Conservation (phyloP, 2,113 vertebrate species). For the Motacilla alba region DNA sequence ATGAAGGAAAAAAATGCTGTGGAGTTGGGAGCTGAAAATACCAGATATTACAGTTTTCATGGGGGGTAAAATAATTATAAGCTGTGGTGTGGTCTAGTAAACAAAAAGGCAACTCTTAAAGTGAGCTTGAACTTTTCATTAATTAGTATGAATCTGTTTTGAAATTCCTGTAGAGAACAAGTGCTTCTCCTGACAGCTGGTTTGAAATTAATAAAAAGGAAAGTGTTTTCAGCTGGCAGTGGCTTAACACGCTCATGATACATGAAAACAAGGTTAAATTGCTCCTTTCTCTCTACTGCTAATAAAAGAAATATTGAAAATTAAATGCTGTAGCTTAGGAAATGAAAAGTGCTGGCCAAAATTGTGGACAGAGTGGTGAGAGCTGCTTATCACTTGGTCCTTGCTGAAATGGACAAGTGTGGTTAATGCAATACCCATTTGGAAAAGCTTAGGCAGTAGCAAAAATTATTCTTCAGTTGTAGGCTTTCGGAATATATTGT, state of each 20-base stretch:
- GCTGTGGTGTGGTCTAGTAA: background rate
- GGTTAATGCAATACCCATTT: background rate
- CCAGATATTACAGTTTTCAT: background rate
- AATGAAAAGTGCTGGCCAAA: background rate
- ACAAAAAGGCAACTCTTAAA: background rate
- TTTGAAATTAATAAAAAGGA: conserved; percentile 27
- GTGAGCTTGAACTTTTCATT: background rate
- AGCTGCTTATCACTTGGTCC: background rate
- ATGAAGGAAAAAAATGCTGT: background rate
- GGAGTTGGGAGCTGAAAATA: background rate
- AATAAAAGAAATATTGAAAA: background rate
- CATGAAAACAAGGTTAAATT: conserved; percentile 18
- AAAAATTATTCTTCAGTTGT: background rate
- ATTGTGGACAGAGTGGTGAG: background rate
- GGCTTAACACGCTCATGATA: background rate
- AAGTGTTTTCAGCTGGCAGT: conserved; percentile 11
- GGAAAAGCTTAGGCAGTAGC: background rate
- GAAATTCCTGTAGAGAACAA: conserved; percentile 7
- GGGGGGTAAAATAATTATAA: background rate
- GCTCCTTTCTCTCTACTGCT: background rate
- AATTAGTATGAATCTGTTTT: background rate
- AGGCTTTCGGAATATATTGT: background rate
- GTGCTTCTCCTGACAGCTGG: conserved; percentile 21
- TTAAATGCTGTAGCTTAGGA: background rate
- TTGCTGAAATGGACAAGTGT: background rate